phyloP scores from a whole-genome alignment of 2,888 invertebrate species.

The Melitaea athalia region DNA sequence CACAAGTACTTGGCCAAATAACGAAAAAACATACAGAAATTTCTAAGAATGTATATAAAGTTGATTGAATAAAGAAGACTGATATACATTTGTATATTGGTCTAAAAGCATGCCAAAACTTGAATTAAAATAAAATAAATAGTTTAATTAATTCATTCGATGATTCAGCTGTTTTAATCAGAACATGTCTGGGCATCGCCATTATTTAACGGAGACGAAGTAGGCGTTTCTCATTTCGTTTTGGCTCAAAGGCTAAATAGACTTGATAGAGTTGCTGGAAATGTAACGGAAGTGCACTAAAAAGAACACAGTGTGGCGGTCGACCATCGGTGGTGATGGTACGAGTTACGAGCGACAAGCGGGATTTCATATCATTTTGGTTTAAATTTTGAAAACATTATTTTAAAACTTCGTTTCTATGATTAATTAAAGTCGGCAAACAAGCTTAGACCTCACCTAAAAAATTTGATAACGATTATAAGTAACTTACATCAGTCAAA shows the following conservation, averaged over 20 bases:
- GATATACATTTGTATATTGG: no score
- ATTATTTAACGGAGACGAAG: constrained; percentile 8
- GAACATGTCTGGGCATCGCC: background rate
- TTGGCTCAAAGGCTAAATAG: constrained; percentile 46
- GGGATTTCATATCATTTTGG: background rate
- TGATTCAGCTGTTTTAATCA: constrained; percentile 2
- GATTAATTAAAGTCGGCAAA: no score
- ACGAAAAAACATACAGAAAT: no score
- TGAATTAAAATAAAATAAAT: no score
- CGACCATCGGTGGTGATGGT: constrained; percentile 26
- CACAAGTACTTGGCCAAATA: no score
- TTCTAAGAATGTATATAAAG: no score
- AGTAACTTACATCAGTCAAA: no score
- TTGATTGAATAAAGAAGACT: no score
- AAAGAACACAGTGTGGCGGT: constrained; percentile 54
- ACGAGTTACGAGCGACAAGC: constrained; percentile 19
- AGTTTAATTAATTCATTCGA: background rate
- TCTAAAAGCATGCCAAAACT: no score
- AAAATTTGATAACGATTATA: no score
- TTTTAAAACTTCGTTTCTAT: no score
- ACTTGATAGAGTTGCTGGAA: constrained; percentile 54
- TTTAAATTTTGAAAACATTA: background rate
- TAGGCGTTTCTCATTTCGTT: constrained; percentile 34
- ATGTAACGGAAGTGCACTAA: constrained; percentile 51
- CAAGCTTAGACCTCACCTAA: no score